Evolutionary conservation across 2,888 invertebrate species (phyloP), one percentile per base, ranked within the genome.

Genomic region (Phlogophora meticulosa): DNA sequence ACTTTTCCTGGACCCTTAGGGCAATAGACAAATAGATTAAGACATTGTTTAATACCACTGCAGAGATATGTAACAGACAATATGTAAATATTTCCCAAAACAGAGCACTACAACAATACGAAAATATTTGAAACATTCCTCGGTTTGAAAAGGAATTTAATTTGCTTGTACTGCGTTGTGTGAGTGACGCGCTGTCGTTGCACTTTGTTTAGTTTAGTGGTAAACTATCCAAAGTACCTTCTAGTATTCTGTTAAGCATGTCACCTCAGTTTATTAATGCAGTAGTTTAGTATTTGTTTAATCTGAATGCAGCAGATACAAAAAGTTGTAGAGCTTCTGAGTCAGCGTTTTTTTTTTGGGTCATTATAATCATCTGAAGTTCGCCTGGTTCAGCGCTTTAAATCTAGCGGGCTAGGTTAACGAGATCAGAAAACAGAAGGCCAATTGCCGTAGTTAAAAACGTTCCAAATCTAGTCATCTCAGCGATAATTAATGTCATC

Each of bases 61-160:
- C 32, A 60, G 32, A 42, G 7, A 15, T 24, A 17, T 38, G 36
- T 4, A 49, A 36, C 28, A 28, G 28, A 28, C 36, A 28, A 40
- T 34, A 56, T 10, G 20, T 2, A 7, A 4, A 0, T 38, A 36
- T 11, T 0, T 15, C 38, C 1, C 5, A 36, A 17, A 38, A 52
- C 9, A 34, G 7, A 13, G 4, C 5, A 45, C 40, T 56, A 22
- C 22, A 71, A 63, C 45, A 42, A 57, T 42, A 36, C 13, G 10
- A 52, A 45, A 51, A 63, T 71, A 45, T 71, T 45, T 57, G 52
- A 22, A 63, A 40, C 34, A 24, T 55, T 17, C 45, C 52, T 61
- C 34, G 43, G 45, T 42, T 36, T 45, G 28, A 57, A 48, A 15
- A n/a, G 56, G 72, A 73, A 73, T 73, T 73, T 73, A 73, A 73